Percentiles rank a stretch among this genome's conserved stretches.
phyloP scores from a whole-genome alignment of 2,888 invertebrate species.

The Spatulosminthurus flaviceps region DNA sequence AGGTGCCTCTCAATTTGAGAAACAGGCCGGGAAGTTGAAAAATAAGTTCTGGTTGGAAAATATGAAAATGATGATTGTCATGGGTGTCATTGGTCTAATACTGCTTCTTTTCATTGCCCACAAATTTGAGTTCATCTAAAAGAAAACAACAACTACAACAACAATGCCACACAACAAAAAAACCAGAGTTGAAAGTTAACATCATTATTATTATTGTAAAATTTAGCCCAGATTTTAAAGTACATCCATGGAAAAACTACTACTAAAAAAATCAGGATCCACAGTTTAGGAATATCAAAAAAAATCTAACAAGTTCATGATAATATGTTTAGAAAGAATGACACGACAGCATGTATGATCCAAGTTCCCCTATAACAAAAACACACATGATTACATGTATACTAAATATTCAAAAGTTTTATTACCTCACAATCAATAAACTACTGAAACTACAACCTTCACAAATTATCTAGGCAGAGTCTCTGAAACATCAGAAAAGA shows the following conservation, averaged over 20 bases:
- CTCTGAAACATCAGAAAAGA: no score
- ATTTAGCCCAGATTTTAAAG: no score
- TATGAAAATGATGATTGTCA: slow-evolving; percentile 74
- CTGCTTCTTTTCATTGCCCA: slow-evolving; percentile 58
- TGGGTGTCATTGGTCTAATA: slow-evolving; percentile 66
- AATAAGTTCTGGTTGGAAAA: slow-evolving; percentile 98
- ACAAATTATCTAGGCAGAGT: no score
- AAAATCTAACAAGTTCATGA: not conserved
- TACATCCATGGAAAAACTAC: not conserved
- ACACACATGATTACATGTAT: not conserved
- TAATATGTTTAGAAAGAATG: not conserved
- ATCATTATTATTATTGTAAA: not conserved
- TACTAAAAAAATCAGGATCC: not conserved
- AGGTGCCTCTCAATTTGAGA: slow-evolving; percentile 95
- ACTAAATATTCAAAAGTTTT: not conserved
- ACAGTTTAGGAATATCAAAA: not conserved
- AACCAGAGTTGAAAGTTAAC: not conserved
- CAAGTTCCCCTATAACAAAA: no score
- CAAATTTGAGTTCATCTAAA: slow-evolving; percentile 47
- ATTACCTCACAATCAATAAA: not conserved
- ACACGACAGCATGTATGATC: no score
- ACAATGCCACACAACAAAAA: not conserved
- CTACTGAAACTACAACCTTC: not conserved
- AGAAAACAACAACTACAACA: not conserved
- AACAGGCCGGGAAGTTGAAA: slow-evolving; percentile 95